phyloP scores from a whole-genome alignment of 2,888 invertebrate genomes.

The Itoplectis maculator region DNA sequence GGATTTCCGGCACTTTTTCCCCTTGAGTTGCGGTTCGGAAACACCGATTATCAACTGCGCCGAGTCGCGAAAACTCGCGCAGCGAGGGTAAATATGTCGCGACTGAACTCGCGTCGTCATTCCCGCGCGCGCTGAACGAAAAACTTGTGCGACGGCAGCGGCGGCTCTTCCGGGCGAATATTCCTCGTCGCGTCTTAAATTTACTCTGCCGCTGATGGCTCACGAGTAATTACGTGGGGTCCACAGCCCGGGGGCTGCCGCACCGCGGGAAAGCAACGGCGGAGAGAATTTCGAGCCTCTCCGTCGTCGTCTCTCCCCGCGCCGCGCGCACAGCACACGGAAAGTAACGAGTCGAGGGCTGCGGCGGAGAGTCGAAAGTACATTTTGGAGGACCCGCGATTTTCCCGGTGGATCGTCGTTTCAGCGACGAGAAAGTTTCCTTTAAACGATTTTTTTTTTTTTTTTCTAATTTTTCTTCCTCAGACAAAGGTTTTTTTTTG shows the following conservation, averaged over 20 bases:
- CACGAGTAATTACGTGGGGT: constrained; percentile 60
- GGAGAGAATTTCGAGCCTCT: constrained; percentile 14
- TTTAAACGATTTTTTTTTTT: no score
- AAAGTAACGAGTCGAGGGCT: constrained; percentile 11
- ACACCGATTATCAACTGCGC: not conserved
- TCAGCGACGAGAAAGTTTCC: not conserved
- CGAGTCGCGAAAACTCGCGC: not conserved
- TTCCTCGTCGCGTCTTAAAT: constrained; percentile 31
- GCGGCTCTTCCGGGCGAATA: no score
- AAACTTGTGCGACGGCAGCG: not conserved
- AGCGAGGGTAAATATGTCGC: constrained; percentile 7
- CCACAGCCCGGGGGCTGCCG: constrained; percentile 52
- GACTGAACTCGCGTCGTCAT: not conserved
- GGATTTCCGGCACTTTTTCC: no score
- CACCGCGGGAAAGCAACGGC: constrained; percentile 1
- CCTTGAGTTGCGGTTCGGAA: no score
- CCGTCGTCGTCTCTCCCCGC: not conserved
- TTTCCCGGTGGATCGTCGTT: not conserved
- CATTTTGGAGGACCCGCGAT: not conserved
- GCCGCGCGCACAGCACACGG: not conserved
- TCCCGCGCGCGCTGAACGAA: constrained; percentile 14
- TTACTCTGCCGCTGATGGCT: constrained; percentile 34
- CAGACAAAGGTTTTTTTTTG: no score
- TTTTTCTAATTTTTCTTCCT: no score
- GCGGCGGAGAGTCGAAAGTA: not conserved